phyloP scores from a whole-genome alignment of 2,113 vertebrate species.

The Eulemur macaco region DNA sequence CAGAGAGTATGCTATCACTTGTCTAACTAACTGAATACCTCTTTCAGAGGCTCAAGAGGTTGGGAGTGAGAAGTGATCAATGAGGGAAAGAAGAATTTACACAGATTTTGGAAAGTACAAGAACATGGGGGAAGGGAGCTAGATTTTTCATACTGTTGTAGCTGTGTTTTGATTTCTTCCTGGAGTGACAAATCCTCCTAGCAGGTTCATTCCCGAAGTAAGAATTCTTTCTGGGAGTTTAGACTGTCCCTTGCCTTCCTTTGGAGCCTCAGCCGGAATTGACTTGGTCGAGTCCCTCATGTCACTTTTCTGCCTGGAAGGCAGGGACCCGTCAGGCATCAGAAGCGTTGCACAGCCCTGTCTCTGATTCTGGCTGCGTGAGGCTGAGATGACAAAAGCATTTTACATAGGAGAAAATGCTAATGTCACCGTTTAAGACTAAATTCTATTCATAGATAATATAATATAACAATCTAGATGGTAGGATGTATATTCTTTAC shows the following conservation, averaged over 20 bases:
- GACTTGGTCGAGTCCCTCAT: background rate
- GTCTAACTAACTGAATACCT: background rate
- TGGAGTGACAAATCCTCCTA: background rate
- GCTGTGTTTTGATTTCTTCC: background rate
- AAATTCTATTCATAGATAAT: background rate
- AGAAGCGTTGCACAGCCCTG: background rate
- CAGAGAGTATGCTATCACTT: background rate
- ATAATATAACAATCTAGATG: background rate
- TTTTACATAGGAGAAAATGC: background rate
- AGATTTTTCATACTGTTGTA: background rate
- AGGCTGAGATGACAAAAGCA: background rate
- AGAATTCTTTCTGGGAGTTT: background rate
- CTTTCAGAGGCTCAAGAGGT: background rate
- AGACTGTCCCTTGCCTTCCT: background rate
- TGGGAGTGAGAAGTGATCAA: background rate
- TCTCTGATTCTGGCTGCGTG: background rate
- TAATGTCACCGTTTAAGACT: background rate
- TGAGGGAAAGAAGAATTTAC: background rate
- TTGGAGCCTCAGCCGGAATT: background rate
- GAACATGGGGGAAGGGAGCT: background rate
- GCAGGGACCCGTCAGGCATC: background rate
- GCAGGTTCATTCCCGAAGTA: background rate
- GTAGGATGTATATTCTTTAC: background rate
- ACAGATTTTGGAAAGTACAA: background rate
- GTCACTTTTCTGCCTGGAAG: background rate